Conservation (phyloP, 2,113 vertebrate genomes). For the Turdus rufiventris region DNA sequence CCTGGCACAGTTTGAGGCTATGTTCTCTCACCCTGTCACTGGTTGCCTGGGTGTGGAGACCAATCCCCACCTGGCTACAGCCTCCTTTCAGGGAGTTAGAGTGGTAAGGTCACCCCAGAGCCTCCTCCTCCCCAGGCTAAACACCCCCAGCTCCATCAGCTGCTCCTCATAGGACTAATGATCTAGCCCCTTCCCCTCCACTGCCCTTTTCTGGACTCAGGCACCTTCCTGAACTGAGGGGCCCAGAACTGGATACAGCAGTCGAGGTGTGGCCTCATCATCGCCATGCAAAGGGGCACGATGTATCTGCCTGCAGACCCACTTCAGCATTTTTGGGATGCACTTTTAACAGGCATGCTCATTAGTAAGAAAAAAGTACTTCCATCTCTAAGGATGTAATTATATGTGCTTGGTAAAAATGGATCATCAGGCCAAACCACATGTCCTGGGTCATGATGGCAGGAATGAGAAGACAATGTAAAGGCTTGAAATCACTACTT, state of each 20-base stretch:
- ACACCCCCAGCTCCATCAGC: background rate
- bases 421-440: background rate
- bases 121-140: background rate
- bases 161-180: background rate
- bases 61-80: background rate
- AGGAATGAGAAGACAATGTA: background rate
- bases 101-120: background rate
- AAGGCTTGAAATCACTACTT: background rate
- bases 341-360: background rate
- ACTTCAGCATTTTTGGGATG: background rate
- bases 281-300: background rate
- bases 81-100: background rate
- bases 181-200: background rate
- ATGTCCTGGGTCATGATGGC: background rate
- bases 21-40: background rate
- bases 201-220: background rate
- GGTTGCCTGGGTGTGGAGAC: background rate
- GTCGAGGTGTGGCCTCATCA: background rate
- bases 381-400: background rate
- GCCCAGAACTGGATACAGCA: background rate
- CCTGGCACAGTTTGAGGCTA: background rate
- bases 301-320: background rate
- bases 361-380: background rate
- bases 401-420: background rate
- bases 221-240: background rate